Percentiles rank a stretch among this genome's conserved stretches.
Conservation (phyloP, 2,113 vertebrate species). For the Gopherus evgoodei region DNA sequence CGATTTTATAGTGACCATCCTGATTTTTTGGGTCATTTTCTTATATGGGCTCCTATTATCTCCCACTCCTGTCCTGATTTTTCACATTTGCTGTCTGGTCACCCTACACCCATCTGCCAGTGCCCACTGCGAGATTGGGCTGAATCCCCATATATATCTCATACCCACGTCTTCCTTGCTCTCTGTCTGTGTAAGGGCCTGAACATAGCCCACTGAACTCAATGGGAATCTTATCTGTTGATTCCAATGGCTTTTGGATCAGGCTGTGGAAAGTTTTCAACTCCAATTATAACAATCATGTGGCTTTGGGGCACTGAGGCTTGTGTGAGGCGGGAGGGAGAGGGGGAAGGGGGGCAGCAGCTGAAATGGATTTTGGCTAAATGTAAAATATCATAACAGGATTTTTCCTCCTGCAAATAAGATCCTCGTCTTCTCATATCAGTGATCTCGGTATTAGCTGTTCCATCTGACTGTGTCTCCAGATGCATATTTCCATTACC, state of each 20-base stretch:
- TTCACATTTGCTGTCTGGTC: too few relatives aligned
- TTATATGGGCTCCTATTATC: too few relatives aligned
- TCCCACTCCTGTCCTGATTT: too few relatives aligned
- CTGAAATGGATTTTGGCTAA: fast-evolving
- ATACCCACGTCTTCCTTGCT: not conserved
- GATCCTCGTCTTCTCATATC: not conserved
- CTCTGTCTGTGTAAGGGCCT: not conserved
- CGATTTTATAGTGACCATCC: too few relatives aligned
- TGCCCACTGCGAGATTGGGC: not conserved
- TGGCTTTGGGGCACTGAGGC: not conserved
- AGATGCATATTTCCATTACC: not conserved
- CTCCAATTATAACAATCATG: not conserved
- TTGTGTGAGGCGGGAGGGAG: fast-evolving
- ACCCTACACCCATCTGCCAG: not conserved
- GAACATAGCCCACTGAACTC: not conserved
- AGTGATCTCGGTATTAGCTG: not conserved
- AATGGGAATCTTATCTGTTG: not conserved
- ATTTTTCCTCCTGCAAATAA: not conserved
- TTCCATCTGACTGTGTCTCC: slow-evolving; percentile 3
- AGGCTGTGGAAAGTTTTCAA: not conserved
- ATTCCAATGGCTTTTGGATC: not conserved
- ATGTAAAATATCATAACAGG: not conserved
- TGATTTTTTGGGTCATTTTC: too few relatives aligned
- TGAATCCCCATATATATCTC: not conserved
- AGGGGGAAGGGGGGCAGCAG: not conserved